Conservation (phyloP, 1,140 invertebrate species). For the Drosophila biarmipes region DNA sequence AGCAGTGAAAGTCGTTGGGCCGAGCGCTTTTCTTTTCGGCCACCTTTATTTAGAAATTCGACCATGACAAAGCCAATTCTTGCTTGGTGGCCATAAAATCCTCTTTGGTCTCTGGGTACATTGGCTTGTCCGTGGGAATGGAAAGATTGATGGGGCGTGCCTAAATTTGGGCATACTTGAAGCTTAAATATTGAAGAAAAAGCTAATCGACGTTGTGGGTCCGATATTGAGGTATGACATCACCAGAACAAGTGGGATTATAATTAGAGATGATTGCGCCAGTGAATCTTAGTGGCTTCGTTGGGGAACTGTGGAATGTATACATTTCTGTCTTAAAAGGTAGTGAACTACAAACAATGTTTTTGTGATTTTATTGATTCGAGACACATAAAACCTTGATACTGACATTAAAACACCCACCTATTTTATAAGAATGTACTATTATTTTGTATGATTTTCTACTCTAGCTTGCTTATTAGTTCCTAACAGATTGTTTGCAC, state of each 20-base stretch:
- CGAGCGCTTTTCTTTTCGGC: conserved; percentile 52
- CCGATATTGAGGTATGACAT: conserved; percentile 35
- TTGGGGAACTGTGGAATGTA: neutral
- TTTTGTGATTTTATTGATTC: neutral
- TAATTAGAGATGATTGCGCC: conserved; percentile 44
- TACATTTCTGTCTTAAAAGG: neutral
- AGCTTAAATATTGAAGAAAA: conserved; percentile 27
- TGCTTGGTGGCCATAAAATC: conserved; percentile 10
- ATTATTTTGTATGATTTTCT: neutral
- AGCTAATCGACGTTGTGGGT: conserved; percentile 15
- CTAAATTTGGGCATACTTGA: conserved; percentile 38
- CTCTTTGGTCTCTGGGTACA: conserved; percentile 9
- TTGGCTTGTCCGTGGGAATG: conserved; percentile 33
- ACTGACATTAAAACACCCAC: neutral
- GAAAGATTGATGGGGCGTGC: conserved; percentile 36
- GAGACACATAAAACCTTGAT: neutral
- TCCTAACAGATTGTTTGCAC: too few species aligned
- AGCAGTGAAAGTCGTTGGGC: conserved; percentile 66
- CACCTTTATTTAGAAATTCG: conserved; percentile 25
- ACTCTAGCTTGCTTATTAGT: too few species aligned
- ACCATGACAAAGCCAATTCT: conserved; percentile 57
- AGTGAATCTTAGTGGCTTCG: conserved; percentile 5
- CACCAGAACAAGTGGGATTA: conserved; percentile 37
- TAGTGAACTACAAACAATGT: neutral
- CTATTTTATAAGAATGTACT: neutral